Evolutionary conservation across 2,113 vertebrate species (phyloP).

Genomic region (Chauna torquata): DNA sequence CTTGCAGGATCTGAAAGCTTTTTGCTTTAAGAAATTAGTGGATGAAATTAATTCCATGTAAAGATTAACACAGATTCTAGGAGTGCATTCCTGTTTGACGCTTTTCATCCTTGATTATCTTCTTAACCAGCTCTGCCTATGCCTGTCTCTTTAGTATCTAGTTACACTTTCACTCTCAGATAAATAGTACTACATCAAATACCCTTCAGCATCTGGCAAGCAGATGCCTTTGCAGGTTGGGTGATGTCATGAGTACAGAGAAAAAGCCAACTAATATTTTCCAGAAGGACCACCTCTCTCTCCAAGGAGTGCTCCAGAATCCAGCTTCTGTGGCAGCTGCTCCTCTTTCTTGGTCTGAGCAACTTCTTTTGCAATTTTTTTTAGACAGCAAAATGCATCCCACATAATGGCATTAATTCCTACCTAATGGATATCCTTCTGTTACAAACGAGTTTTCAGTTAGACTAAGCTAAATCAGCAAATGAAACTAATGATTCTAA

Average conservation of each 20-base stretch:
- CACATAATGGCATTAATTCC: neutral
- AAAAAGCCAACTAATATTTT: neutral
- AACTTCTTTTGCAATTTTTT: neutral
- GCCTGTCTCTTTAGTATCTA: neutral
- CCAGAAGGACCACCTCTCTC: neutral
- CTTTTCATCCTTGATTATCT: neutral
- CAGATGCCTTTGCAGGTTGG: neutral
- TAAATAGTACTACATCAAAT: neutral
- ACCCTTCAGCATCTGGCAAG: neutral
- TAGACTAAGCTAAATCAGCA: neutral
- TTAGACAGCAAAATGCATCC: neutral
- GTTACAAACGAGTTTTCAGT: neutral
- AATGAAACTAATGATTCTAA: neutral
- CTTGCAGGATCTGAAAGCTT: neutral
- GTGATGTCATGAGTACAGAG: neutral
- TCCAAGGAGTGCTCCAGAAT: neutral
- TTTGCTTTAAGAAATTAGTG: neutral
- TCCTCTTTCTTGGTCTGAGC: neutral
- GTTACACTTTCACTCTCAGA: neutral
- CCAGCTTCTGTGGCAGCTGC: neutral
- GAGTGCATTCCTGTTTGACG: neutral
- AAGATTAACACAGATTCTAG: neutral
- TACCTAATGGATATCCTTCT: neutral
- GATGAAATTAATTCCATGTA: neutral
- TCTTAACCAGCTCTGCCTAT: neutral